Evolutionary conservation across 2,888 invertebrate species (phyloP).

Genomic region (Suillia variegata): DNA sequence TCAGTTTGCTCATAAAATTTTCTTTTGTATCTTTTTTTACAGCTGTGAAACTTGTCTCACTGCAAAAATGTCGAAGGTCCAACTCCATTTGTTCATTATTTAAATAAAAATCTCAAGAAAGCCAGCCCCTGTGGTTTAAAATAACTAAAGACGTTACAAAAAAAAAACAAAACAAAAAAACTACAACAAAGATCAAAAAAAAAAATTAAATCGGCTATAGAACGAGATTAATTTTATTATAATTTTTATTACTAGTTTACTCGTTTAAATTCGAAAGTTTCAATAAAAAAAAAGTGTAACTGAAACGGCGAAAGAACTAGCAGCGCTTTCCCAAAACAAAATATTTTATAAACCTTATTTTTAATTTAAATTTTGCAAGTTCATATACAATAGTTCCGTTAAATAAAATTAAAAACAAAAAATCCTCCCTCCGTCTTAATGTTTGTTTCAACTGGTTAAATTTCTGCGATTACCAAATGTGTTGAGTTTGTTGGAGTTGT

Average conservation of each 20-base stretch:
- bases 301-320: too few species aligned
- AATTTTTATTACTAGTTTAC: neutral
- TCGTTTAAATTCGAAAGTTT: neutral
- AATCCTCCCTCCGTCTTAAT: too few species aligned
- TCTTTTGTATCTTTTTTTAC: constrained; percentile 31
- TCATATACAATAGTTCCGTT: too few species aligned
- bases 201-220: constrained; percentile 8
- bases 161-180: constrained; percentile 20
- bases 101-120: constrained; percentile 33
- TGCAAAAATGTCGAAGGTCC: constrained; percentile 57
- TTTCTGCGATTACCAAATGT: too few species aligned
- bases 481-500: too few species aligned
- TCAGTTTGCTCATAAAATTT: constrained; percentile 14
- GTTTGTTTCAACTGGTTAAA: too few species aligned
- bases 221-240: constrained; percentile 8
- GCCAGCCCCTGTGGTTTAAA: constrained; percentile 34
- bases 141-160: constrained; percentile 33
- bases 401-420: too few species aligned
- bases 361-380: too few species aligned
- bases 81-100: constrained; percentile 45
- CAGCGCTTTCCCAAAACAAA: too few species aligned
- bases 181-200: constrained; percentile 15
- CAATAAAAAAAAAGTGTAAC: too few species aligned
- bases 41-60: constrained; percentile 54
- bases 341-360: too few species aligned